Percentiles rank a stretch among this genome's conserved stretches.
These are phyloP conservation scores for Acanthosepion esculentum DNA, from an alignment of 2,888 invertebrate genomes.

Conservation along the genomic window DNA sequence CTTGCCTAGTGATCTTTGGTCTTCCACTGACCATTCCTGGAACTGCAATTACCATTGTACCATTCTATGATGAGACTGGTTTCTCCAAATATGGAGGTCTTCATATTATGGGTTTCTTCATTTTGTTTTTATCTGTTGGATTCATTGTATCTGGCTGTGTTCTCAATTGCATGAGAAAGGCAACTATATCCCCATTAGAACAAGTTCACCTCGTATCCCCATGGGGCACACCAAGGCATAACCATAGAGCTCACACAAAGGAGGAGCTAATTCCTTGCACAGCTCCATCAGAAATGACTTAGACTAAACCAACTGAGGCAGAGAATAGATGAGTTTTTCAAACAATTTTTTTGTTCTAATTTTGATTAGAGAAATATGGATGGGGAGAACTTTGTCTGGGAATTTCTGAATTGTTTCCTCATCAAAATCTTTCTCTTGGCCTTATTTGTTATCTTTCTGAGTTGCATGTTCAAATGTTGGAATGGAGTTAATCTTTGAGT, in stretches of 20 bases:
- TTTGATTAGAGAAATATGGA: too few species aligned
- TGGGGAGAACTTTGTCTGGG: too few species aligned
- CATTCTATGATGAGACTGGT: conserved; percentile 56
- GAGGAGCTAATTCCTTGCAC: conserved; percentile 45
- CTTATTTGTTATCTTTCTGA: too few species aligned
- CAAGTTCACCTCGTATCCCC: conserved; percentile 44
- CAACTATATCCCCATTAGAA: conserved; percentile 39
- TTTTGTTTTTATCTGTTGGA: conserved; percentile 51
- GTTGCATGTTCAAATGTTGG: too few species aligned
- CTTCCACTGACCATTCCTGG: conserved; percentile 61
- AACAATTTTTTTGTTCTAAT: too few species aligned
- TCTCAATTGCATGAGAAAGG: conserved; percentile 50
- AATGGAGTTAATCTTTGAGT: too few species aligned
- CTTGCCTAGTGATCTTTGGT: conserved; percentile 60
- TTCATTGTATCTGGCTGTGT: conserved; percentile 52
- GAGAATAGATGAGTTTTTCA: too few species aligned
- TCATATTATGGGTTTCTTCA: conserved; percentile 55
- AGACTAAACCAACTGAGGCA: not conserved
- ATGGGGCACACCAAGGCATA: conserved; percentile 35
- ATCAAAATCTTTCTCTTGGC: too few species aligned
- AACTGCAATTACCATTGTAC: conserved; percentile 59
- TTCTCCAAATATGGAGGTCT: conserved; percentile 56
- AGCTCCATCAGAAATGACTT: conserved; percentile 24
- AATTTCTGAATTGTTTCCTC: too few species aligned
- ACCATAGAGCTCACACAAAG: not conserved